Conservation (phyloP, 2,797 vertebrate genomes). For the Sebastes itinus region DNA sequence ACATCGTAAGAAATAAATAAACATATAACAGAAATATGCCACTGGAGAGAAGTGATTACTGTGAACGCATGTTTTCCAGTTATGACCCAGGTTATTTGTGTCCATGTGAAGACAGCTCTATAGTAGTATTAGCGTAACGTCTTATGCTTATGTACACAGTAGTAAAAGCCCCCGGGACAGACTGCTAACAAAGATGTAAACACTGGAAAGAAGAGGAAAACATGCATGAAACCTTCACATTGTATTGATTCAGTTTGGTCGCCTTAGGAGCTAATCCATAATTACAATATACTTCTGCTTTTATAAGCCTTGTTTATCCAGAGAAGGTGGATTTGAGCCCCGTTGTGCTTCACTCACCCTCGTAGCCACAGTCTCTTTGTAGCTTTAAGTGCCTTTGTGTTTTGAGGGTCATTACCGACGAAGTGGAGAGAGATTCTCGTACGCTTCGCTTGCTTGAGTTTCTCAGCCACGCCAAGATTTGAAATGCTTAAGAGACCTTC, state of each 20-base stretch:
- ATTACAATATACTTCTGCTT: not conserved
- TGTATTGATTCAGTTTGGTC: constrained; percentile 8
- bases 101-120: not conserved
- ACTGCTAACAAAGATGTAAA: not conserved
- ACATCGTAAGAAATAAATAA: not conserved
- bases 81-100: not conserved
- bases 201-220: not conserved
- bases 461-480: constrained; percentile 18
- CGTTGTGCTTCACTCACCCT: constrained; percentile 20
- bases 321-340: not conserved
- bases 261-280: constrained; percentile 16
- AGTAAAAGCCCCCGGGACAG: not conserved
- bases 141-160: not conserved
- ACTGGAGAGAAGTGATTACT: not conserved
- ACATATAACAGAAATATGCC: not conserved
- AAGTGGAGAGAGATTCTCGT: constrained; percentile 40
- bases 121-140: not conserved
- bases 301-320: not conserved
- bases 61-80: not conserved
- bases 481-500: constrained; percentile 24
- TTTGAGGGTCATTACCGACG: constrained; percentile 58
- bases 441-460: constrained; percentile 27
- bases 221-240: not conserved
- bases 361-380: not conserved
- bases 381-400: constrained; percentile 52